Evolutionary conservation across 2,888 invertebrate species (phyloP), one percentile per base, ranked within the genome.

Genomic region (Leptinotarsa juncta): DNA sequence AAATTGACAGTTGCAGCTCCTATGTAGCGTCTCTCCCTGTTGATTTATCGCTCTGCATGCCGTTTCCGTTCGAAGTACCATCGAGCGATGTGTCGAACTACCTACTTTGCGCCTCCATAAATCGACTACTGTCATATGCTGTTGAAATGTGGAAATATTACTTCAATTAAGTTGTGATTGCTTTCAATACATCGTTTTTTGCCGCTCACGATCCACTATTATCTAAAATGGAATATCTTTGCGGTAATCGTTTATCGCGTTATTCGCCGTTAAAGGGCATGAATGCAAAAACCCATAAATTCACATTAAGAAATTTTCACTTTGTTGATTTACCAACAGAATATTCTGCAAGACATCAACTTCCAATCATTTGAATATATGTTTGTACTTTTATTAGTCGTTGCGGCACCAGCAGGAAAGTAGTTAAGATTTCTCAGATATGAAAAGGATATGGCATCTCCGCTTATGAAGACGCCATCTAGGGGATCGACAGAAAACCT

Each of bases 1-100:
- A 77, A 77, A 77, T 77, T 74, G 77, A 77, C 77, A 77, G 77
- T 77, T 71, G 67, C 74, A 74, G 74, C 77, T 77, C 69, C 77
- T 70, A 77, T 74, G 73, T 73, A 75, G 65, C 71, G 69, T 73
- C 73, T 75, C 70, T 67, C 71, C 71, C 69, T 26, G 69, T 69
- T 77, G 74, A 77, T 77, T 77, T 77, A 77, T 77, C 67, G 72
- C 67, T 57, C 65, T 57, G 53, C 70, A 62, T 67, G 72, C 67
- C 69, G 71, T 72, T 77, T 75, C 74, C 72, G 74, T 76, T 78
- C 74, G 73, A 75, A 73, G 73, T 74, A 73, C 70, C 72, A 72
- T 72, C 69, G 70, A 70, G 72, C 70, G 70, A 71, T 67, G 70
- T 74, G 74, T 70, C 72, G 72, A 71, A 75, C 68, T 66, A 71